A percentile compares a stretch with the other conserved stretches of the same genome.
Evolutionary conservation across 2,113 vertebrate species (phyloP).

Genomic region (Otocyon megalotis): DNA sequence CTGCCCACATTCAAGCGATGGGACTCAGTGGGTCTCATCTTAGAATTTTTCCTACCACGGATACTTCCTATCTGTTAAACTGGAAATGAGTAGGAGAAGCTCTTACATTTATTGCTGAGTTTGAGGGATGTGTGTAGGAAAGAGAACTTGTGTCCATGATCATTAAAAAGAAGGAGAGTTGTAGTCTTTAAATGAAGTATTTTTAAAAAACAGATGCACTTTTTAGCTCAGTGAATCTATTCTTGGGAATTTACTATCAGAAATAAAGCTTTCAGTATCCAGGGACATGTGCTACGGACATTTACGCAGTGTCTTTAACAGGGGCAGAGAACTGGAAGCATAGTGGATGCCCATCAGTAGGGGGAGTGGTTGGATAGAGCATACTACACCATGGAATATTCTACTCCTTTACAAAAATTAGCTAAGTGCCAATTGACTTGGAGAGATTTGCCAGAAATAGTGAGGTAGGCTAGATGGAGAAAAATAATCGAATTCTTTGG

Average conservation of each 20-base stretch:
- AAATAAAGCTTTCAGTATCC: neutral
- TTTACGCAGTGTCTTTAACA: neutral
- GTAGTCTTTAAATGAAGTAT: neutral
- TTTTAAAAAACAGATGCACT: neutral
- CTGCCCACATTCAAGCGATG: neutral
- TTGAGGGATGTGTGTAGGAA: neutral
- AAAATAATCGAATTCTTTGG: neutral
- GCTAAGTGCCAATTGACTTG: neutral
- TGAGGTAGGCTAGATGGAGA: neutral
- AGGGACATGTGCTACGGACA: neutral
- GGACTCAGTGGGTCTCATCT: neutral
- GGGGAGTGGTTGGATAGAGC: conserved; percentile 47
- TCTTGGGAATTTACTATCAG: neutral
- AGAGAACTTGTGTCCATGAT: neutral
- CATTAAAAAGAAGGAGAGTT: neutral
- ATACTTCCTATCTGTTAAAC: neutral
- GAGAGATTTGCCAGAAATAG: neutral
- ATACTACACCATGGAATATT: neutral
- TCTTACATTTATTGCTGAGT: neutral
- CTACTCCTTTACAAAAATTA: neutral
- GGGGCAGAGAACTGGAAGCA: neutral
- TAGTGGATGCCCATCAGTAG: conserved; percentile 14
- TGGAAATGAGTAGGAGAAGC: neutral
- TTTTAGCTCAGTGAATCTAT: neutral
- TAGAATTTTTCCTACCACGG: neutral